phyloP scores from a whole-genome alignment of 64 coral and sea anemone genomes.

The Montipora foliosa region DNA sequence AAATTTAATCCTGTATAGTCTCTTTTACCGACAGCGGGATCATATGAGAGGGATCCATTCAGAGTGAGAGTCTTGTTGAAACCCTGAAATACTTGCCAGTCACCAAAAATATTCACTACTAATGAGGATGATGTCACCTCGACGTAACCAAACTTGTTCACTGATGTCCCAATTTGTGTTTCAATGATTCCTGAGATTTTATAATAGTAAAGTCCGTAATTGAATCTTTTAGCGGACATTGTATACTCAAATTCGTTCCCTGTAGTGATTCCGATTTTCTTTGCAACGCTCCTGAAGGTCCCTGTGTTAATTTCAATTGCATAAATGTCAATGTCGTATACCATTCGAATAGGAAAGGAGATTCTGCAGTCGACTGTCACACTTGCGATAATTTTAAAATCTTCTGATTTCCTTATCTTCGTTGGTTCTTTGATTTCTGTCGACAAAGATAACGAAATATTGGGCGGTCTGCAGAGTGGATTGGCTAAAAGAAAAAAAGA shows the following conservation, averaged over 20 bases:
- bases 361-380: constrained; percentile 29
- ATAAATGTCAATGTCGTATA: background rate
- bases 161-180: constrained; percentile 28
- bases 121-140: constrained; percentile 65
- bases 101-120: constrained; percentile 60
- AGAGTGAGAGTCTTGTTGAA: constrained; percentile 32
- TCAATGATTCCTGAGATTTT: constrained; percentile 55
- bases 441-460: constrained; percentile 63
- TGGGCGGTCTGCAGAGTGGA: constrained; percentile 70
- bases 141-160: constrained; percentile 63
- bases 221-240: constrained; percentile 40
- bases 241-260: background rate
- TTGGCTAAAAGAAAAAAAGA: background rate
- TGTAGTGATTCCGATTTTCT: background rate
- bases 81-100: constrained; percentile 63
- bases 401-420: constrained; percentile 43
- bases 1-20: constrained; percentile 72
- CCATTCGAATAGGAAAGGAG: background rate
- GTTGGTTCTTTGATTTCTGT: constrained; percentile 29
- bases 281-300: background rate
- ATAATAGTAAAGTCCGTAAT: constrained; percentile 75
- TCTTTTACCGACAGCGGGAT: constrained; percentile 77
- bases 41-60: constrained; percentile 67
- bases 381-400: constrained; percentile 11
- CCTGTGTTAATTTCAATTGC: background rate